Evolutionary conservation across 2,797 vertebrate species (phyloP).

Genomic region (Cryptoprocta ferox): DNA sequence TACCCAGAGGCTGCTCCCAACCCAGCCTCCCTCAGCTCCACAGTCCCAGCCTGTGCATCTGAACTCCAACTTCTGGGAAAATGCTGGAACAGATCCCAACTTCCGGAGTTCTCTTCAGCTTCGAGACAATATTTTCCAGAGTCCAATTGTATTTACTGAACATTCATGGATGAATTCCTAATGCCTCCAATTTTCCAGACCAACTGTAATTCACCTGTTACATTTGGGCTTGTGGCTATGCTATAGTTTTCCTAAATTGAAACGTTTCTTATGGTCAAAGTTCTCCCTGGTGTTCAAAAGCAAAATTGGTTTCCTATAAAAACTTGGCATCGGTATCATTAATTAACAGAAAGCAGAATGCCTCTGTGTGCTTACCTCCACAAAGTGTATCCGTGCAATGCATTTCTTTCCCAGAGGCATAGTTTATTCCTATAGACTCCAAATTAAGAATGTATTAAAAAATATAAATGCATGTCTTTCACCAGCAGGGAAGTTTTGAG

Average conservation of each 20-base stretch:
- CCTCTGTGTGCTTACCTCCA: slow-evolving; percentile 71
- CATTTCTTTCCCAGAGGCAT: slow-evolving; percentile 57
- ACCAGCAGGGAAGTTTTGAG: slow-evolving; percentile 69
- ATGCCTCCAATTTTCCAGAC: slow-evolving; percentile 29
- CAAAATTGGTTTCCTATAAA: slow-evolving; percentile 78
- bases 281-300: slow-evolving; percentile 73
- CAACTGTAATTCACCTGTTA: slow-evolving; percentile 57
- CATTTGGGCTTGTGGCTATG: slow-evolving; percentile 52
- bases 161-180: slow-evolving; percentile 8
- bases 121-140: slow-evolving; percentile 27
- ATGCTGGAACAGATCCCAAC: slow-evolving; percentile 40
- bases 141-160: slow-evolving; percentile 43
- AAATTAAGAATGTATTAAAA: slow-evolving; percentile 72
- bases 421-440: slow-evolving; percentile 58
- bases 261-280: slow-evolving; percentile 69
- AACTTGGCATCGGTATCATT: slow-evolving; percentile 69
- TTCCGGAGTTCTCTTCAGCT: slow-evolving; percentile 35
- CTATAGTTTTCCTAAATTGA: slow-evolving; percentile 69
- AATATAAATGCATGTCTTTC: slow-evolving; percentile 52
- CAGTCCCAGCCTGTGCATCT: neutral
- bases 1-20: neutral
- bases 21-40: neutral
- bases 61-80: slow-evolving; percentile 60
- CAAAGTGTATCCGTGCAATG: slow-evolving; percentile 53
- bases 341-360: slow-evolving; percentile 79